Evolutionary conservation across 1,140 invertebrate species (phyloP), one percentile per base, ranked within the genome.

Genomic region (Caenorhabditis inopinata): DNA sequence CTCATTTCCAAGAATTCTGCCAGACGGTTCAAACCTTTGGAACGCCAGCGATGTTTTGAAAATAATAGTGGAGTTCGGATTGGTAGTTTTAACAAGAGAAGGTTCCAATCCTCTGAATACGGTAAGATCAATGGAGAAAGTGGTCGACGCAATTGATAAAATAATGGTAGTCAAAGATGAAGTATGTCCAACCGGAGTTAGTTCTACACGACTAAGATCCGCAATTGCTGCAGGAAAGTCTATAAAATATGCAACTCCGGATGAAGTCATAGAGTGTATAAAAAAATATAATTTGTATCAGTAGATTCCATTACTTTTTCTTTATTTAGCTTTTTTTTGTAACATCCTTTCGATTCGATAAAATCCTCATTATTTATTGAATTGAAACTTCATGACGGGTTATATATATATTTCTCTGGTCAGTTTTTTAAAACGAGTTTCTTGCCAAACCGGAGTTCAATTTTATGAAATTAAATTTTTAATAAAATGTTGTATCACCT

Each of bases 201-300:
- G 81, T 46, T 87, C 85, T 7, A 87, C 85, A 29, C 51, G 81
- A 16, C 62, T 86, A 9, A 25, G 85, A 16, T 18, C 32, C 5
- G 85, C 85, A 9, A 38, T 86, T 27, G 14, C 45, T 12, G 27
- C 21, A 11, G 85, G 85, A 18, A 74, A 68, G 7, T 85, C 86
- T 7, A 84, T 86, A 46, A 84, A 83, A 29, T 87, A 87, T 68
- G 83, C 86, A 32, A 83, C 85, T 2, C 47, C 78, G 12, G 85
- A 86, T 47, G 16, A 18, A 14, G 85, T 86, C 16, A 76, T 83
- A 7, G 74, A 86, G 5, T 86, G 85, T 79, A 87, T 86, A 23
- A 25, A 42, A 16, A 75, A 80, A 18, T 47, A 84, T 48, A 73
- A 74, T 47, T 75, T 86, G 12, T 86, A 86, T 49, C 21, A 45